Conservation (phyloP, 2,113 vertebrate species). For the Cromileptes altivelis region DNA sequence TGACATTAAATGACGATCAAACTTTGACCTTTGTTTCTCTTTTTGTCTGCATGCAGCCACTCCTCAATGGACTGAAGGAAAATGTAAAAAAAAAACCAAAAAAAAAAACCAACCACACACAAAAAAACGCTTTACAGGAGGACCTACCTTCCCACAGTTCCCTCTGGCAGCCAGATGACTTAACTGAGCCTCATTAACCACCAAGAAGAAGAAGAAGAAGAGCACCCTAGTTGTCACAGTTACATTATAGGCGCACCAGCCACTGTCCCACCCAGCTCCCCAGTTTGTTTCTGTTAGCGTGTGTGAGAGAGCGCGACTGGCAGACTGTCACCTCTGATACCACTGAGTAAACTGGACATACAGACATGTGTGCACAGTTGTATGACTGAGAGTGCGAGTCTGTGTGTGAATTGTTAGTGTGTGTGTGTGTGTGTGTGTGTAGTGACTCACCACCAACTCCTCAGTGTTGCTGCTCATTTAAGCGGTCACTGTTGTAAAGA, state of each 20-base stretch:
- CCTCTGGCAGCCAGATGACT: slow-evolving; percentile 43
- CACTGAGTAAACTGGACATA: slow-evolving; percentile 65
- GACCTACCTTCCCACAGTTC: slow-evolving; percentile 47
- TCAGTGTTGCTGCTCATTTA: slow-evolving; percentile 60
- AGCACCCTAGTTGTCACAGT: slow-evolving; percentile 48
- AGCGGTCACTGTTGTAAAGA: slow-evolving; percentile 64
- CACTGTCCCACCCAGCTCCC: slow-evolving; percentile 55
- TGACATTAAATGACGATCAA: background rate
- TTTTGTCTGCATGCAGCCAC: slow-evolving; percentile 39
- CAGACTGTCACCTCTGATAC: slow-evolving; percentile 58
- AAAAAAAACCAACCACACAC: no score
- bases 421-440: slow-evolving; percentile 52
- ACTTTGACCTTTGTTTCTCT: background rate
- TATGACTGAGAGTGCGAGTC: slow-evolving; percentile 43
- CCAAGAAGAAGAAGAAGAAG: slow-evolving; percentile 20
- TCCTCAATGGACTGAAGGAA: slow-evolving; percentile 49
- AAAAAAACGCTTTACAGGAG: slow-evolving; percentile 22
- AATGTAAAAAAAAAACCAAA: slow-evolving; percentile 17
- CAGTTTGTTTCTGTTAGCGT: slow-evolving; percentile 26
- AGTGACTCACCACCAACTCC: slow-evolving; percentile 58
- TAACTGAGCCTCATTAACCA: slow-evolving; percentile 41
- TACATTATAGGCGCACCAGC: slow-evolving; percentile 47
- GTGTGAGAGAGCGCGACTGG: slow-evolving; percentile 26
- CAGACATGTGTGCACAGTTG: slow-evolving; percentile 48
- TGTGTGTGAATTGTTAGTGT: slow-evolving; percentile 12